Evolutionary conservation across 2,888 invertebrate genomes (phyloP).

Genomic region (Vanessa cardui): DNA sequence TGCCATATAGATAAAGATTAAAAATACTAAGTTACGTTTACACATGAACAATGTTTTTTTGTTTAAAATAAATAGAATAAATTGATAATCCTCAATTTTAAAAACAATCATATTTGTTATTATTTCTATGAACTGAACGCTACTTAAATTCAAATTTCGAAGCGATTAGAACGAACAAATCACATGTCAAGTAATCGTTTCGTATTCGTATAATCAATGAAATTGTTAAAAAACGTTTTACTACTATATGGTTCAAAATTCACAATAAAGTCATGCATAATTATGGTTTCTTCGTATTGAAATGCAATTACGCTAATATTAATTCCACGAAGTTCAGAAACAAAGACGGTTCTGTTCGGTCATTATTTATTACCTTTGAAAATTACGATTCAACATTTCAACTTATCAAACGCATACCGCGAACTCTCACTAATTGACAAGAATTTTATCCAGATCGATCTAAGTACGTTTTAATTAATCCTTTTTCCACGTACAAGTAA

Average conservation of each 20-base stretch:
- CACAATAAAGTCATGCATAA: constrained; percentile 2
- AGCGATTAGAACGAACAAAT: too few relatives aligned
- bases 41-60: too few relatives aligned
- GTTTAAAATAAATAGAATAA: too few relatives aligned
- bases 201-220: not conserved
- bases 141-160: too few relatives aligned
- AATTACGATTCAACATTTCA: constrained; percentile 1
- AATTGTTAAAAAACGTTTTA: not conserved
- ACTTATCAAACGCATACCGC: constrained; percentile 16
- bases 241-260: not conserved
- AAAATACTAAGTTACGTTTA: too few relatives aligned
- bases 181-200: too few relatives aligned
- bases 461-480: not conserved
- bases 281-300: constrained; percentile 12
- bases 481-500: not conserved
- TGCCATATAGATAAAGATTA: too few relatives aligned
- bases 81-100: too few relatives aligned
- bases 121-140: too few relatives aligned
- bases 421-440: constrained; percentile 14
- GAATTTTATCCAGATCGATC: constrained; percentile 4
- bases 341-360: not conserved
- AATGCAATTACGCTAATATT: constrained; percentile 7
- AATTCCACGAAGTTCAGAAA: constrained; percentile 10
- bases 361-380: constrained; percentile 11
- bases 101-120: too few relatives aligned